Base-by-base conservation (phyloP, 2,113 vertebrate species). In the Triplophysa siluroides region DNA sequence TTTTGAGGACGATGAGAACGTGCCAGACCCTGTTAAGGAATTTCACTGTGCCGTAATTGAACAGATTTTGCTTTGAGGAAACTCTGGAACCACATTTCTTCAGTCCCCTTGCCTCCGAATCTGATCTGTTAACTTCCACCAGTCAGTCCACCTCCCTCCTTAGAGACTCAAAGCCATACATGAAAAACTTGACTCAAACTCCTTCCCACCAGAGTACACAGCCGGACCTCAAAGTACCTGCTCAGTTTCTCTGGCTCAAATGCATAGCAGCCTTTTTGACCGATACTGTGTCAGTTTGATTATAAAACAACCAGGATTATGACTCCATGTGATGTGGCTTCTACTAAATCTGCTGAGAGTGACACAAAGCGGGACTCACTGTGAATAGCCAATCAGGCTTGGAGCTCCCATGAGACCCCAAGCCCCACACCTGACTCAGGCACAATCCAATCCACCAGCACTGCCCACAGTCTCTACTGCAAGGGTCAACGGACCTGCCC, bases 391-490 rank as follows among this genome's bases (percentile, higher is more conserved):
- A 76, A 65, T 54, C 45, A 56, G 50, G 50, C 50, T 33, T 14
- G n/a, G 56, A 61, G 13, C 54, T 60, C 54, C 56, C 13, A 24
- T 74, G 54, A 74, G 61, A 9, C 24, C 61, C 11, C 23, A 63
- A n/a, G 71, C 33, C n/a, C 61, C 23, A 18, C 56, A 74, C 21
- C 71, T 61, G 71, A 61, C 71, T 74, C 71, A 54, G 74, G 74
- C 74, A 33, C 74, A 21, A 52, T 65, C 41, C 60, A 50, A 61
- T 23, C 74, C 74, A 76, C 74, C 74, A 76, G 74, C 74, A 76
- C 54, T 75, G 72, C 41, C 58, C 72, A 26, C 72, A 26, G 72
- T 45, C 41, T 11, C 33, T 45, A 24, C 41, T 21, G 19, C 74
- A 65, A 52, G 45, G 60, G 60, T 50, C 43, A 76, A n/a, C 18